Conservation (phyloP, 2,888 invertebrate species). For the Microctonus hyperodae region DNA sequence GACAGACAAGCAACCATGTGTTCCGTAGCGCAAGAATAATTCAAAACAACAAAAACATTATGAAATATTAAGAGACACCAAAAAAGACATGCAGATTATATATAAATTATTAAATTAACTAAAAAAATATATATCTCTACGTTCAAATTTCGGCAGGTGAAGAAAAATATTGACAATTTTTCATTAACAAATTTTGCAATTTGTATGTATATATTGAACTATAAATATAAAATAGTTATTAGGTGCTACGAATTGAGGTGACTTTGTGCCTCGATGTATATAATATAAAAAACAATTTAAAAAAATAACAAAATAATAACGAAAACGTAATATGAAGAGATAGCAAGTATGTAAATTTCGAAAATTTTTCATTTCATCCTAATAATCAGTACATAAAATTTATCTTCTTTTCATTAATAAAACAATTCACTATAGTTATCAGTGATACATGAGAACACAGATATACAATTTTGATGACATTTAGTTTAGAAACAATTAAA, state of each 20-base stretch:
- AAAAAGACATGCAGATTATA: constrained; percentile 17
- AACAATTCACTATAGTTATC: too few relatives aligned
- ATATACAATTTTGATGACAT: not conserved
- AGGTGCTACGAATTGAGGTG: constrained; percentile 38
- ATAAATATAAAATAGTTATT: constrained; percentile 44
- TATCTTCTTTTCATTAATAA: too few relatives aligned
- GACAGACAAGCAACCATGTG: constrained; percentile 45
- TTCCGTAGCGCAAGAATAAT: constrained; percentile 37
- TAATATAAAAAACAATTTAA: constrained; percentile 18
- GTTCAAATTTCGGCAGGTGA: constrained; percentile 39
- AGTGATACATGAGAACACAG: too few relatives aligned
- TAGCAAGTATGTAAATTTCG: constrained; percentile 39
- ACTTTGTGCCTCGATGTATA: constrained; percentile 50
- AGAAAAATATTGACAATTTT: constrained; percentile 47
- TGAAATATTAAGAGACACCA: constrained; percentile 32
- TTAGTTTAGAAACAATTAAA: not conserved
- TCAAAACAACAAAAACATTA: constrained; percentile 14
- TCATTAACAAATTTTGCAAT: constrained; percentile 60
- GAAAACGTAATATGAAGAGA: constrained; percentile 17
- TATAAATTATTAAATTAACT: constrained; percentile 22
- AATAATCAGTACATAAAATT: too few relatives aligned
- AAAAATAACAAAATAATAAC: constrained; percentile 14
- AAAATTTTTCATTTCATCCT: constrained; percentile 55
- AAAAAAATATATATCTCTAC: constrained; percentile 36
- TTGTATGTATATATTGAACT: constrained; percentile 60